Conservation (phyloP, 2,113 vertebrate species). For the Hipposideros armiger region DNA sequence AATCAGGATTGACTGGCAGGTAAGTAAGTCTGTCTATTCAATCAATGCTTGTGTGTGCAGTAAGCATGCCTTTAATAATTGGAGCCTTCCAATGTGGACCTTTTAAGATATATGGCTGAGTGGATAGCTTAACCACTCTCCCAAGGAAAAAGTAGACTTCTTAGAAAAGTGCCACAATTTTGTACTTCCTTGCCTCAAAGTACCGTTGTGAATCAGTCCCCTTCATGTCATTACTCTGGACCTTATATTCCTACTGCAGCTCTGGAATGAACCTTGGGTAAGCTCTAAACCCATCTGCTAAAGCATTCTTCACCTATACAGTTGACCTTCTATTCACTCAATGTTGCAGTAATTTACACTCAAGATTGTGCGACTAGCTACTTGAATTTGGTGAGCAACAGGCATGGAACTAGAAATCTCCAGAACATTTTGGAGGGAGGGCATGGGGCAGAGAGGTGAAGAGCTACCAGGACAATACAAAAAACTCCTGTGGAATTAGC, state of each 20-base stretch:
- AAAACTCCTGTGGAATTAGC: neutral
- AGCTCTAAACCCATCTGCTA: neutral
- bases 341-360: neutral
- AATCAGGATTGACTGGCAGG: neutral
- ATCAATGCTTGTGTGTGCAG: neutral
- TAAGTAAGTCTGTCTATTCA: neutral
- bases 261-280: neutral
- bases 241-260: neutral
- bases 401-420: neutral
- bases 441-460: neutral
- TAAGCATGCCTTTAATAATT: neutral
- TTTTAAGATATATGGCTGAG: neutral
- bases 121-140: neutral
- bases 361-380: neutral
- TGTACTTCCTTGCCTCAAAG: neutral
- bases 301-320: neutral
- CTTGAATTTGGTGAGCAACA: constrained; percentile 15
- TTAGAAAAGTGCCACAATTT: neutral
- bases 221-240: neutral
- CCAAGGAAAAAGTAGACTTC: neutral
- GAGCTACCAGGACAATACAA: neutral
- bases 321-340: neutral
- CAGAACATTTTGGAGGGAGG: neutral
- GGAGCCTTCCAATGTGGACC: neutral
- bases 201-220: neutral